These are phyloP conservation scores for Cuniculus paca DNA, from an alignment of 2,797 vertebrate genomes.

Conservation along the genomic window DNA sequence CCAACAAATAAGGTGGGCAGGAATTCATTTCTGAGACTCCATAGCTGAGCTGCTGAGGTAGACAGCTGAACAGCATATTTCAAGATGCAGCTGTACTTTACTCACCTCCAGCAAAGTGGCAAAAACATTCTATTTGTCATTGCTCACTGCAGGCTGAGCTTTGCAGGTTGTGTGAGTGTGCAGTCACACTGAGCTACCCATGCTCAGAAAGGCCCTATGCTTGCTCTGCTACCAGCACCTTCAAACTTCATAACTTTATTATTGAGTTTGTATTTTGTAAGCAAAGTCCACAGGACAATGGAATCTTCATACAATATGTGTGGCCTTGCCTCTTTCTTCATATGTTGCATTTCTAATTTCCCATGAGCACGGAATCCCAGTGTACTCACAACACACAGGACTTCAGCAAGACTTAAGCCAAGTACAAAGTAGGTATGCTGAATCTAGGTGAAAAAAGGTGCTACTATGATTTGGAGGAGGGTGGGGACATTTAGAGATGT, in stretches of 20 bases:
- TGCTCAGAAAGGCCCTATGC: not conserved
- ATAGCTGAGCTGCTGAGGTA: not conserved
- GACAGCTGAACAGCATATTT: not conserved
- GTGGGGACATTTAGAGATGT: not conserved
- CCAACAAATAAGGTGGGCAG: not conserved
- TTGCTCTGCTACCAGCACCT: not conserved
- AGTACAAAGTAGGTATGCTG: not conserved
- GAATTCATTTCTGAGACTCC: not conserved
- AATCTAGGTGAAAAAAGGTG: not conserved
- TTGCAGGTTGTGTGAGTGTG: too few species aligned
- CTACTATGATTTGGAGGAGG: not conserved
- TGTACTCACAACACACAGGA: not conserved
- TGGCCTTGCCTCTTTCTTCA: not conserved
- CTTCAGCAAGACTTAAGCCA: not conserved
- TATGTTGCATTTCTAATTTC: not conserved
- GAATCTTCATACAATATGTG: not conserved
- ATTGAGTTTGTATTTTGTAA: not conserved
- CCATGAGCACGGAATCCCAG: not conserved
- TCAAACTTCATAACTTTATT: not conserved
- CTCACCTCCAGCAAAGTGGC: not conserved
- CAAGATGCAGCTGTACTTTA: not conserved
- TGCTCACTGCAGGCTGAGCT: not conserved
- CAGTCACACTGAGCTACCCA: fast-evolving
- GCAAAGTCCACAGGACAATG: not conserved
- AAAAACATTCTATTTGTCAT: not conserved